These are phyloP conservation scores for Crambe crambe DNA, from an alignment of 37 sponge, comb jelly and placozoan species.

Conservation along the genomic window DNA sequence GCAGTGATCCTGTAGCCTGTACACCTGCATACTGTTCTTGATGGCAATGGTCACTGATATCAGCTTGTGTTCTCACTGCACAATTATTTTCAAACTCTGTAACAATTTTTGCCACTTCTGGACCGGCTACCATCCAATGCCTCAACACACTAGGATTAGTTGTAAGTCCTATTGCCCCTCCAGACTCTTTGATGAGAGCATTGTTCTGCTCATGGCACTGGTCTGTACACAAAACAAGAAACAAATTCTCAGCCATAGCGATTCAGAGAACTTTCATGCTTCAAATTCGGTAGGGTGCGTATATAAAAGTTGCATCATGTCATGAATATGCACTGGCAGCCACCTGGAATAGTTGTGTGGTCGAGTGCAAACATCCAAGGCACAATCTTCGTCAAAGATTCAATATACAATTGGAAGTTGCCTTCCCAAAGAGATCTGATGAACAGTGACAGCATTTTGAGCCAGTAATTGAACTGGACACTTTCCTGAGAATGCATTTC, in stretches of 20 bases:
- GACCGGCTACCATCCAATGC: conserved; percentile 14
- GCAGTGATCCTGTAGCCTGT: neutral
- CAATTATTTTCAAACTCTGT: conserved; percentile 1
- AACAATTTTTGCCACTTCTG: neutral
- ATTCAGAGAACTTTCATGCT: too few relatives aligned
- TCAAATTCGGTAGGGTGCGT: too few relatives aligned
- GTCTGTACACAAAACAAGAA: too few relatives aligned
- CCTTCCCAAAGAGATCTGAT: neutral
- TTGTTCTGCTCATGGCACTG: conserved; percentile 46
- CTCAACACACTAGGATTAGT: neutral
- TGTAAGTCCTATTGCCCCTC: neutral
- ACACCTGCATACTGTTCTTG: neutral
- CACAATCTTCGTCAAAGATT: conserved; percentile 2
- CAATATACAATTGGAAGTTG: conserved; percentile 2
- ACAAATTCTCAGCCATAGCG: too few relatives aligned
- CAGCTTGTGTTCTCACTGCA: neutral
- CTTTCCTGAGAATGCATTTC: neutral
- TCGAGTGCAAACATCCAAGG: conserved; percentile 47
- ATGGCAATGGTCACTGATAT: neutral
- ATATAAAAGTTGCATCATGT: neutral
- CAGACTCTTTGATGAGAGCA: conserved; percentile 12
- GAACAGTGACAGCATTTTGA: conserved; percentile 16
- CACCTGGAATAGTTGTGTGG: neutral
- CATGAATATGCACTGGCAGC: neutral
- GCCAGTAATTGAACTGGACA: conserved; percentile 9